A percentile compares a stretch with the other conserved stretches of the same genome.
These are phyloP conservation scores for Eledone cirrhosa DNA, from an alignment of 2,888 invertebrate species.

Conservation along the genomic window DNA sequence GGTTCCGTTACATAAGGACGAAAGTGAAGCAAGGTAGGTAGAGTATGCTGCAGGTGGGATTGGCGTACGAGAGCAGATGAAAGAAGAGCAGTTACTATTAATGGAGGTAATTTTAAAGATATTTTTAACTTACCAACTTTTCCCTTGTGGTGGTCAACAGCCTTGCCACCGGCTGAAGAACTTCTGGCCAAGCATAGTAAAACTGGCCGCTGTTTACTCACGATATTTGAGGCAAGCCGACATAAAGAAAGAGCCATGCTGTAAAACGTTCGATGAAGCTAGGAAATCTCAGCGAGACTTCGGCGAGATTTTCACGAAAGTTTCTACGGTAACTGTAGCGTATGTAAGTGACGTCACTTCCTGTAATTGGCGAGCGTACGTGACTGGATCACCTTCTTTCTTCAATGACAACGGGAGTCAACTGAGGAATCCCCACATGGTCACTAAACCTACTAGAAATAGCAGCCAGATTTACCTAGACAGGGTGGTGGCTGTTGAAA, in stretches of 20 bases:
- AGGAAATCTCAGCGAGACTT: background rate
- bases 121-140: conserved; percentile 39
- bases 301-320: background rate
- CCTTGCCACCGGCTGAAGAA: conserved; percentile 36
- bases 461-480: no score
- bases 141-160: conserved; percentile 40
- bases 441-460: no score
- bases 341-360: background rate
- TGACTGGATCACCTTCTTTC: no score
- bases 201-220: conserved; percentile 34
- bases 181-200: conserved; percentile 34
- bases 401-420: no score
- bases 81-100: no score
- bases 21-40: no score
- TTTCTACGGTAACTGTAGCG: no score
- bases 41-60: no score
- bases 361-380: background rate
- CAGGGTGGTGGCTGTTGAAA: no score
- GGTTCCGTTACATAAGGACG: no score
- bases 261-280: background rate
- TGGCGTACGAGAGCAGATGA: no score
- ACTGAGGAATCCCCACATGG: no score
- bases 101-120: background rate
- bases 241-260: conserved; percentile 43
- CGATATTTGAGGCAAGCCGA: conserved; percentile 35